Conservation (phyloP, 2,797 vertebrate species). For the Enteromius anoplus region DNA sequence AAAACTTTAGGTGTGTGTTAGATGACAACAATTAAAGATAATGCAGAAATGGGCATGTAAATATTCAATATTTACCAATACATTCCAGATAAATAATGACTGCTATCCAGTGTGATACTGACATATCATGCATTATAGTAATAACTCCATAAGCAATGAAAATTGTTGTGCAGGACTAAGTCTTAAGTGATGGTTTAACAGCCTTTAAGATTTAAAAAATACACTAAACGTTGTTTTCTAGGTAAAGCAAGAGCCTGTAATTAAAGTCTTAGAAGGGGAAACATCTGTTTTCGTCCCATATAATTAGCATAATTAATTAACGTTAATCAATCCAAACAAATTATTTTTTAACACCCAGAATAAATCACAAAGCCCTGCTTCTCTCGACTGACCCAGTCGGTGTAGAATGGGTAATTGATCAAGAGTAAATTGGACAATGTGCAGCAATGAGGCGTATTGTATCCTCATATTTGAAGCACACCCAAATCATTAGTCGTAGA, state of each 20-base stretch:
- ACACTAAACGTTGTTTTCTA: slow-evolving; percentile 76
- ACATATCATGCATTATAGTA: not conserved
- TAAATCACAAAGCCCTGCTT: slow-evolving; percentile 81
- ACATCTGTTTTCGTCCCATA: slow-evolving; percentile 85
- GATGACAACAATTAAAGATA: not conserved
- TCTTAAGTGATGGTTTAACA: slow-evolving; percentile 2
- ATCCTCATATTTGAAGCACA: slow-evolving; percentile 61
- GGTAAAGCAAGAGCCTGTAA: slow-evolving; percentile 77
- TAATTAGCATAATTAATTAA: slow-evolving; percentile 90
- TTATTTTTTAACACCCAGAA: slow-evolving; percentile 82
- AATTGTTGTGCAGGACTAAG: not conserved
- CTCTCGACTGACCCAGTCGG: slow-evolving; percentile 70
- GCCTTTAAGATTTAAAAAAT: slow-evolving; percentile 43
- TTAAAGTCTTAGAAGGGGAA: slow-evolving; percentile 80
- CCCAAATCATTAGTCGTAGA: slow-evolving; percentile 54
- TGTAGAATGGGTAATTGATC: slow-evolving; percentile 77
- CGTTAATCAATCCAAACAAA: slow-evolving; percentile 84
- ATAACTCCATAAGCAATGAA: not conserved
- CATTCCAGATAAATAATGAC: not conserved
- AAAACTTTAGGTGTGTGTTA: not conserved
- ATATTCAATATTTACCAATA: not conserved
- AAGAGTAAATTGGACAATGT: slow-evolving; percentile 77
- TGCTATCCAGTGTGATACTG: not conserved
- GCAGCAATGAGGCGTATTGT: slow-evolving; percentile 72
- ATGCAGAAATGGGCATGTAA: not conserved